These are phyloP conservation scores for Mantis religiosa DNA, from an alignment of 2,888 invertebrate species.

Conservation along the genomic window DNA sequence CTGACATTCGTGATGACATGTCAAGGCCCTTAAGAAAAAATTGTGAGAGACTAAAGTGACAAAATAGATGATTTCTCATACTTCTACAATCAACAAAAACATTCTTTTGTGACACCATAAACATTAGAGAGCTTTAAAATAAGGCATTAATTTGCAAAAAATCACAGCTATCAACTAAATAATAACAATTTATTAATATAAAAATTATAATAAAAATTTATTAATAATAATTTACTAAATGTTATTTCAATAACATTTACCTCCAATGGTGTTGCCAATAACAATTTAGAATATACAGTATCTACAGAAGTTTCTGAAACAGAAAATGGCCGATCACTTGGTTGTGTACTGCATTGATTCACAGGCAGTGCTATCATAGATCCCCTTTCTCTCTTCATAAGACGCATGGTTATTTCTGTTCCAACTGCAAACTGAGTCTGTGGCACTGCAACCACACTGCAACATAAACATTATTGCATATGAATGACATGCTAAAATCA, in stretches of 20 bases:
- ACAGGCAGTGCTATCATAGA: constrained; percentile 55
- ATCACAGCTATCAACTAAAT: too few relatives aligned
- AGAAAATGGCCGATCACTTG: constrained; percentile 39
- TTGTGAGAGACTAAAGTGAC: too few relatives aligned
- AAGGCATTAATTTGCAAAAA: neutral
- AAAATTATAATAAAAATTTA: too few relatives aligned
- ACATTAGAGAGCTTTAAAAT: too few relatives aligned
- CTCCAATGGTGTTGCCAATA: constrained; percentile 66
- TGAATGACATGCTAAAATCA: too few relatives aligned
- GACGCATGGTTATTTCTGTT: constrained; percentile 69
- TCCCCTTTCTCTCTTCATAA: constrained; percentile 80
- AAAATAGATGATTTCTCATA: too few relatives aligned
- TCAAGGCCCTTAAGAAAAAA: too few relatives aligned
- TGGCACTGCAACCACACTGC: constrained; percentile 57
- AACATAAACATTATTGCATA: constrained; percentile 26
- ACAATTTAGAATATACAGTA: constrained; percentile 69
- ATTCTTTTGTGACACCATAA: too few relatives aligned
- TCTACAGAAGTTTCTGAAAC: constrained; percentile 50
- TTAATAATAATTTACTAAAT: too few relatives aligned
- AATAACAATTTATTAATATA: too few relatives aligned
- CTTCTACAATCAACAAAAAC: too few relatives aligned
- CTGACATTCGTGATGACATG: too few relatives aligned
- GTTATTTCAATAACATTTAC: constrained; percentile 46
- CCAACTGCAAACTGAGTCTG: constrained; percentile 55
- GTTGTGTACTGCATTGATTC: constrained; percentile 33